Percentiles rank a stretch among this genome's conserved stretches.
phyloP scores from a whole-genome alignment of 2,797 vertebrate species.

The Cryptoprocta ferox region DNA sequence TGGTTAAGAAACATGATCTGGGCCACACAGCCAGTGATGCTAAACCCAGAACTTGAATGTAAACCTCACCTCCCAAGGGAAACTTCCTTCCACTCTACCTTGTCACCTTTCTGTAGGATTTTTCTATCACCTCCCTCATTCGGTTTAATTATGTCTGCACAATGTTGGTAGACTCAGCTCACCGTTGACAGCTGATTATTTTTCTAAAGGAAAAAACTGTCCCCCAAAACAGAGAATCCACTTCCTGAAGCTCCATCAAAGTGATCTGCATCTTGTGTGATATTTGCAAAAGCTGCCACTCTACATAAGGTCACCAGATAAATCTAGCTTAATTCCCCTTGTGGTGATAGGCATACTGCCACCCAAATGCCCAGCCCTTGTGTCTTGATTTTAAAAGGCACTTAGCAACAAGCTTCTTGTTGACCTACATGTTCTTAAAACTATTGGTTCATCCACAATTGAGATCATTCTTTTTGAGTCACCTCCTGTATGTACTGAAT shows the following conservation, averaged over 20 bases:
- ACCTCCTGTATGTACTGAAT: neutral
- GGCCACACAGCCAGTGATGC: neutral
- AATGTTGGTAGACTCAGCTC: neutral
- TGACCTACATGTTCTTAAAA: conserved; percentile 32
- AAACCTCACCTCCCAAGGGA: neutral
- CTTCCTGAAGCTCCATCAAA: neutral
- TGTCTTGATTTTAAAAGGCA: conserved; percentile 7
- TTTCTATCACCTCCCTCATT: neutral
- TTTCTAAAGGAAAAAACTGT: conserved; percentile 20
- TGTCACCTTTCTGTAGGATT: neutral
- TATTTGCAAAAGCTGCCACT: neutral
- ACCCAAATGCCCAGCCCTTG: neutral
- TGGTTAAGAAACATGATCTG: neutral
- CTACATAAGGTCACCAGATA: neutral
- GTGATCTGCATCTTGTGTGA: neutral
- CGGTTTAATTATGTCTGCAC: neutral
- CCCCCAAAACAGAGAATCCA: neutral
- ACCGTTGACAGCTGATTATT: neutral
- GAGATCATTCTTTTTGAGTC: conserved; percentile 4
- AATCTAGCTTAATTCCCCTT: neutral
- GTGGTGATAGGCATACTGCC: neutral
- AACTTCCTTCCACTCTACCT: neutral
- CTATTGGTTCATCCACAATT: neutral
- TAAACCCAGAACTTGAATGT: neutral
- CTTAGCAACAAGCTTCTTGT: neutral